Evolutionary conservation across 1,140 invertebrate species (phyloP), one percentile per base, ranked within the genome.

Genomic region (Aphelinus atriplicis): DNA sequence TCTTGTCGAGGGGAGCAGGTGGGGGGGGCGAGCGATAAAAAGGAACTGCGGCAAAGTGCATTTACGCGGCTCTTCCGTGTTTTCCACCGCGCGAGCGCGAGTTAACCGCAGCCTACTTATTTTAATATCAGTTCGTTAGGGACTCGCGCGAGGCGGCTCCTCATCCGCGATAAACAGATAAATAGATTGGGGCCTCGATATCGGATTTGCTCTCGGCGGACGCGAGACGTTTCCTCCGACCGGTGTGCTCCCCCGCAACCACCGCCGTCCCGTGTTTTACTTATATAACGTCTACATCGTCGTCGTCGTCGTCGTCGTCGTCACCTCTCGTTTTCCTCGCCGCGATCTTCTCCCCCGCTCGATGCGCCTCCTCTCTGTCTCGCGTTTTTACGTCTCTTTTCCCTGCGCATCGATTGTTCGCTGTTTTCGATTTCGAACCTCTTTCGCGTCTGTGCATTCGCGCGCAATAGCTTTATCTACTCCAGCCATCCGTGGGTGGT

Each of bases 71-170:
- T 69, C 56, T 53, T 9, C 51, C 9, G 51, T 53, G 4, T 53
- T 53, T 53, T 53, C 50, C 42, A 0, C 63, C 45, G 55, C 68
- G 60, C 50, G 47, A 7, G 6, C 53, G 10, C 46, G 3, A 80
- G 77, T 79, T 80, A 83, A 77, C 77, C n/a, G 65, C 51, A 77
- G 75, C 78, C 80, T 76, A 80, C 80, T 86, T 82, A 87, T 86
- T 86, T 86, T 86, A 87, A 85, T 86, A 86, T 83, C 81, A 82
- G 78, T 78, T 85, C 82, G 84, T 86, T 86, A 85, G 80, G 77
- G 79, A 65, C 79, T 73, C 62, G 55, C 42, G 51, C 51, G n/a
- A 3, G 9, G 51, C 9, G 3, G 43, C 55, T 45, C 55, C 47
- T 47, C 58, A 81, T 78, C 78, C 77, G 78, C 80, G 80, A 83